A percentile compares a stretch with the other conserved stretches of the same genome.
These are phyloP conservation scores for Pseudanteris insignis DNA, from an alignment of 2,888 invertebrate species.

Conservation along the genomic window DNA sequence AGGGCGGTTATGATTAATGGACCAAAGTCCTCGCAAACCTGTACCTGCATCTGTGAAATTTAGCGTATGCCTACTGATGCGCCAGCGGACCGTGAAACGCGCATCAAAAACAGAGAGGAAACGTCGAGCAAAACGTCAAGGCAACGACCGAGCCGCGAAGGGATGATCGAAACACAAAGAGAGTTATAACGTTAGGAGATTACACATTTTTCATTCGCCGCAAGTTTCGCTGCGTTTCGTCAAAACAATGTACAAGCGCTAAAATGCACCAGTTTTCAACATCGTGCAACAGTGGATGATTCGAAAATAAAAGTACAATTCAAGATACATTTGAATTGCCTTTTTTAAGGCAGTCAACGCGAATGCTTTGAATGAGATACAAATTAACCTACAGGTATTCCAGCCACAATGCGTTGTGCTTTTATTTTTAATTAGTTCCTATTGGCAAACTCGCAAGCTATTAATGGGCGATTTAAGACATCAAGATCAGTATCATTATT, in stretches of 20 bases:
- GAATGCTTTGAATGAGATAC: conserved; percentile 20
- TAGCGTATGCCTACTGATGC: conserved; percentile 37
- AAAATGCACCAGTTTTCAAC: too few species aligned
- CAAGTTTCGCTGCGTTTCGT: background rate
- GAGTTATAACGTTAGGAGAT: conserved; percentile 22
- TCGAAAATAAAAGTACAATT: too few species aligned
- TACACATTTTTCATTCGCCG: conserved; percentile 11
- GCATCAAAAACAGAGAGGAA: conserved; percentile 35
- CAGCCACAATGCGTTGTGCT: conserved; percentile 23
- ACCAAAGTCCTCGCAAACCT: conserved; percentile 31
- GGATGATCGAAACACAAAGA: conserved; percentile 33
- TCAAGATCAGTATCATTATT: too few species aligned
- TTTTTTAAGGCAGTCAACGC: conserved; percentile 1
- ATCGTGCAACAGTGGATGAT: too few species aligned
- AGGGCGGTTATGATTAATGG: conserved; percentile 39
- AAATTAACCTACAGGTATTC: conserved; percentile 28
- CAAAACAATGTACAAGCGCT: too few species aligned
- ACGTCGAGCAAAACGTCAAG: conserved; percentile 26
- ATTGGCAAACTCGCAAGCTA: too few species aligned
- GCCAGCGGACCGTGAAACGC: conserved; percentile 32
- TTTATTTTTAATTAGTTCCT: too few species aligned
- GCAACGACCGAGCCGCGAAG: conserved; percentile 13
- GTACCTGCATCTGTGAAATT: conserved; percentile 34
- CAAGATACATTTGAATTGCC: background rate
- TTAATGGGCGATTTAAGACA: too few species aligned